phyloP scores from a whole-genome alignment of 2,113 vertebrate genomes.

The Phalacrocorax brasilianus region DNA sequence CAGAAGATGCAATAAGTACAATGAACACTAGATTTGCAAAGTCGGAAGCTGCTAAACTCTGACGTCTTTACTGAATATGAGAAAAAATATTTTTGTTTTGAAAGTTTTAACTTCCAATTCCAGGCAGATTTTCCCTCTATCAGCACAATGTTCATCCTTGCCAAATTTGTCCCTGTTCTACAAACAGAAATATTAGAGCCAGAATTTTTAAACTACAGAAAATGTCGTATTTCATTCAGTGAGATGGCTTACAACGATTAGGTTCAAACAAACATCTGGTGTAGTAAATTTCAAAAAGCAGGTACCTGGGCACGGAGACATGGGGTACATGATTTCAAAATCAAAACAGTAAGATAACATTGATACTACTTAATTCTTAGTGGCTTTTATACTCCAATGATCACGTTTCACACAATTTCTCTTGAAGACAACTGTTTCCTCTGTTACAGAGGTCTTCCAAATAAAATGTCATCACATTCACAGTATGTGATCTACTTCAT shows the following conservation, averaged over 20 bases:
- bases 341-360: background rate
- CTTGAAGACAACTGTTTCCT: background rate
- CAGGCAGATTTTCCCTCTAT: background rate
- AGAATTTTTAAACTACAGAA: background rate
- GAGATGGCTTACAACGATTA: background rate
- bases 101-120: background rate
- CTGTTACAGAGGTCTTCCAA: background rate
- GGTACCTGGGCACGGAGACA: background rate
- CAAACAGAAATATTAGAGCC: background rate
- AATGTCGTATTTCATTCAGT: background rate
- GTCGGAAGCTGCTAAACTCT: background rate
- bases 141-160: background rate
- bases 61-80: background rate
- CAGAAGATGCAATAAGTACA: background rate
- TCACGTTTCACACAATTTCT: background rate
- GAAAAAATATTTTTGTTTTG: background rate
- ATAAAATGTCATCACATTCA: background rate
- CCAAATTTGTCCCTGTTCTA: background rate
- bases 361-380: background rate
- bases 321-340: background rate
- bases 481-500: background rate
- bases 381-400: background rate
- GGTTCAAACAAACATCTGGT: background rate
- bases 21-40: background rate
- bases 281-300: background rate